A percentile compares a stretch with the other conserved stretches of the same genome.
phyloP scores from a whole-genome alignment of 2,888 invertebrate genomes.

The Alloplasta piceator region DNA sequence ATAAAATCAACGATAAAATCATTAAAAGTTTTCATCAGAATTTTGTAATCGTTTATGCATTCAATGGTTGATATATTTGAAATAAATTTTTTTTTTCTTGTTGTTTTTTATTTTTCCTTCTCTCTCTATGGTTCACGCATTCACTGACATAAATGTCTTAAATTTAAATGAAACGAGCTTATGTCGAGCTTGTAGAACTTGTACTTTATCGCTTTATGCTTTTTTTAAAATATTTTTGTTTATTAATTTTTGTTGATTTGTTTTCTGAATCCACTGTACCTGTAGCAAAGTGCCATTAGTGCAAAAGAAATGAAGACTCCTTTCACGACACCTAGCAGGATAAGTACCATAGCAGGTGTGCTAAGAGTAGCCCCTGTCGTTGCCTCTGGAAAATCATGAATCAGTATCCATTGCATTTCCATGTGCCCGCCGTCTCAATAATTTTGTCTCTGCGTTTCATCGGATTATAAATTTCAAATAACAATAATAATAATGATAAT shows the following conservation, averaged over 20 bases:
- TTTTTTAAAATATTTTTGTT: slow-evolving; percentile 17
- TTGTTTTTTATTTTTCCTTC: not conserved
- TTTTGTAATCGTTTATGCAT: not conserved
- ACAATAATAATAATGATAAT: not conserved
- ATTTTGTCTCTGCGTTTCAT: not conserved
- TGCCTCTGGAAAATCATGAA: slow-evolving; percentile 86
- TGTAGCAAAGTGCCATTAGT: slow-evolving; percentile 97
- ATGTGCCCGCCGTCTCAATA: slow-evolving; percentile 42
- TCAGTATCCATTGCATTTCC: slow-evolving; percentile 54
- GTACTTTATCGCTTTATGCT: slow-evolving; percentile 40
- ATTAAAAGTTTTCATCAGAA: not conserved
- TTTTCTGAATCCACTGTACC: slow-evolving; percentile 86
- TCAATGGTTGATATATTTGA: not conserved
- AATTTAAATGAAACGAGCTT: slow-evolving; percentile 51
- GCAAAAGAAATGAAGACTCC: slow-evolving; percentile 98
- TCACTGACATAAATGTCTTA: slow-evolving; percentile 54
- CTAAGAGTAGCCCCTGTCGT: slow-evolving; percentile 91
- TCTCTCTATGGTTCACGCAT: slow-evolving; percentile 36
- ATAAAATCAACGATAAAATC: not conserved
- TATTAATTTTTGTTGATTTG: slow-evolving; percentile 13
- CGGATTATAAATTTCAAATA: not conserved
- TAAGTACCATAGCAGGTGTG: slow-evolving; percentile 95
- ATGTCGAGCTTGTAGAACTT: slow-evolving; percentile 50
- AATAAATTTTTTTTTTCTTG: slow-evolving; percentile 6
- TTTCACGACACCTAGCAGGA: slow-evolving; percentile 96